Percentiles rank a stretch among this genome's conserved stretches.
These are phyloP conservation scores for Otus scops DNA, from an alignment of 2,797 vertebrate genomes.

Conservation along the genomic window DNA sequence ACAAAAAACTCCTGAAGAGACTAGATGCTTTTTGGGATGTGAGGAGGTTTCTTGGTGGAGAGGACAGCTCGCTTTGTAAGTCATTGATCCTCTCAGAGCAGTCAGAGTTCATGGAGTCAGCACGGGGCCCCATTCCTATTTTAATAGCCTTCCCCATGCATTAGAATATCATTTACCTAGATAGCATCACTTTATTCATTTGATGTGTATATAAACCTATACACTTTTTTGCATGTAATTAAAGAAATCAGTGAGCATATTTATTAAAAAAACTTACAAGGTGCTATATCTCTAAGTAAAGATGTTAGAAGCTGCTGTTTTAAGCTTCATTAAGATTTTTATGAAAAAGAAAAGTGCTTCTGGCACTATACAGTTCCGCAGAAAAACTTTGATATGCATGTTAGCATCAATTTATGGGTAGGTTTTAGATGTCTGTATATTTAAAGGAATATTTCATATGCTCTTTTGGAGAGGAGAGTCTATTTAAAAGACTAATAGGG, in stretches of 20 bases:
- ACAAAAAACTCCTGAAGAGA: background rate
- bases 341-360: conserved; percentile 23
- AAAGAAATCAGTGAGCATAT: background rate
- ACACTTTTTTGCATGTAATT: background rate
- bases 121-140: background rate
- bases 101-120: background rate
- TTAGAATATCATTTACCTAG: background rate
- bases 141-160: background rate
- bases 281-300: background rate
- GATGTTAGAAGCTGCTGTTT: conserved; percentile 1
- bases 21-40: background rate
- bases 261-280: background rate
- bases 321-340: conserved; percentile 50
- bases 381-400: conserved; percentile 24
- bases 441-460: conserved; percentile 15
- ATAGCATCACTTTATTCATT: background rate
- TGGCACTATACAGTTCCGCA: background rate
- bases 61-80: background rate
- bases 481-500: background rate
- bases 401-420: conserved; percentile 14
- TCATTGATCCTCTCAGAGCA: background rate
- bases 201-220: background rate
- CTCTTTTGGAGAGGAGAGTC: background rate
- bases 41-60: background rate
- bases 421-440: background rate